Percentiles rank a stretch among this genome's conserved stretches.
These are phyloP conservation scores for Diglossa cyanea DNA, from an alignment of 2,797 vertebrate genomes.

Conservation along the genomic window DNA sequence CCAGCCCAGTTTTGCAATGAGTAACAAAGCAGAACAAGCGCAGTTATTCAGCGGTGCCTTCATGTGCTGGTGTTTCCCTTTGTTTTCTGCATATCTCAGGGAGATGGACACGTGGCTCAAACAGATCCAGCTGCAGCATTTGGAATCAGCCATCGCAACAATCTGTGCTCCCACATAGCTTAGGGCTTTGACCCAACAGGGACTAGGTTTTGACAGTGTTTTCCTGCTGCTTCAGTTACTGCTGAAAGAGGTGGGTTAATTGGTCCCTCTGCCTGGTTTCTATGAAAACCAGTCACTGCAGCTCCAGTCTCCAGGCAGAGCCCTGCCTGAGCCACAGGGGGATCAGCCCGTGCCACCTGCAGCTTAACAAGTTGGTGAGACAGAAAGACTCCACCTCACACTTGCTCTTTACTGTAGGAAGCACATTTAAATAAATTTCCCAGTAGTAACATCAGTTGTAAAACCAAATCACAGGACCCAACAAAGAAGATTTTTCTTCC, in stretches of 20 bases:
- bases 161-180: background rate
- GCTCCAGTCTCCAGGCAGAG: background rate
- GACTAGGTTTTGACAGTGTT: background rate
- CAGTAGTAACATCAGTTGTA: background rate
- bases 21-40: background rate
- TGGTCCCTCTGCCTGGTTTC: background rate
- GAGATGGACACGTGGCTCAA: background rate
- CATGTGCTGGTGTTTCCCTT: background rate
- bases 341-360: background rate
- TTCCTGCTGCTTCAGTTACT: background rate
- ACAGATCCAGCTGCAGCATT: background rate
- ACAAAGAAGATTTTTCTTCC: background rate
- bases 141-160: background rate
- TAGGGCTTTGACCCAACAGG: background rate
- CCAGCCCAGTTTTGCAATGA: background rate
- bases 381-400: background rate
- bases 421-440: background rate
- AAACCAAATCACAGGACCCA: background rate
- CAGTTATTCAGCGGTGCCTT: background rate
- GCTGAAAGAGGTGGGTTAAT: background rate
- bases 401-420: background rate
- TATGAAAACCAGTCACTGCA: background rate
- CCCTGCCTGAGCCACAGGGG: background rate
- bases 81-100: background rate
- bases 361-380: background rate